phyloP scores from a whole-genome alignment of 2,888 invertebrate species.

The Oxycera nigricornis region DNA sequence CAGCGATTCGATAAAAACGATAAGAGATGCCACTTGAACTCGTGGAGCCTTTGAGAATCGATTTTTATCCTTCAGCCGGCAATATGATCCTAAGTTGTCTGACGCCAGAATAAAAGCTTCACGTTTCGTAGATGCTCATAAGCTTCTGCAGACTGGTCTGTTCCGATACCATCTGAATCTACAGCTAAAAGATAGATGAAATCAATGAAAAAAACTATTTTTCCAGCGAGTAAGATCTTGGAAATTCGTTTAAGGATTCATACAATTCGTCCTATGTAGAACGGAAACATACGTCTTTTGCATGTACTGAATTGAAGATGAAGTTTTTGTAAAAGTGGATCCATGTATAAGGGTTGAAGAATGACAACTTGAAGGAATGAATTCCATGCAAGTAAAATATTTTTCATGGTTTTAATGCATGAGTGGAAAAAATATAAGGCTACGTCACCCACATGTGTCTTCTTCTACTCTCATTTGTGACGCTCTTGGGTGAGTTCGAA shows the following conservation, averaged over 20 bases:
- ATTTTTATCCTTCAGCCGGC: conserved; percentile 10
- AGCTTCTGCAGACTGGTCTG: neutral
- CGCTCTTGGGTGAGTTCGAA: no score
- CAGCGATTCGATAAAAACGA: neutral
- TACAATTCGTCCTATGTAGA: neutral
- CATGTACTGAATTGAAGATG: neutral
- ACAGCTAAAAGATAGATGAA: neutral
- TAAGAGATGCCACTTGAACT: neutral
- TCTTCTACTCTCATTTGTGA: no score
- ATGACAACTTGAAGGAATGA: no score
- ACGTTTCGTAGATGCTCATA: neutral
- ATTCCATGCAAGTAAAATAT: no score
- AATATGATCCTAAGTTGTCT: conserved; percentile 15
- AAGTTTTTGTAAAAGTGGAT: neutral
- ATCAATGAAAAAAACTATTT: neutral
- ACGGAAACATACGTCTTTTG: neutral
- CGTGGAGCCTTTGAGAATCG: conserved; percentile 7
- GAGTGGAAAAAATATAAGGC: no score
- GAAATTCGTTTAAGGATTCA: neutral
- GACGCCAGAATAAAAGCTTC: conserved; percentile 1
- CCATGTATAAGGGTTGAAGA: no score
- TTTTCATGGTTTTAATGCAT: no score
- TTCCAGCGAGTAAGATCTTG: neutral
- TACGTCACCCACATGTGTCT: no score
- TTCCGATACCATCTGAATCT: neutral